Evolutionary conservation across 2,797 vertebrate genomes (phyloP).

Genomic region (Miichthys miiuy): DNA sequence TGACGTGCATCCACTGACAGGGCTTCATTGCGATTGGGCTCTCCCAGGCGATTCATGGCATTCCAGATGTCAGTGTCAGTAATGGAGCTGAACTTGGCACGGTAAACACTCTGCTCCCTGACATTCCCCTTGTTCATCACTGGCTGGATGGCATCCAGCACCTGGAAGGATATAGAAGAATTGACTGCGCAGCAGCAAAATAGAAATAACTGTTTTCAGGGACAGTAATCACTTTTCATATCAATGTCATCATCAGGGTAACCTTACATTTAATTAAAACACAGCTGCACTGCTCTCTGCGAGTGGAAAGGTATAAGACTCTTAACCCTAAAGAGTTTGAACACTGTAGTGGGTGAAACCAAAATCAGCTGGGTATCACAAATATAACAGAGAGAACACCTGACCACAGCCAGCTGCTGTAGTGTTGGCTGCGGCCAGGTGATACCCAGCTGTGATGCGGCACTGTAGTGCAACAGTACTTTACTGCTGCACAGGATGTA

Average conservation of each 20-base stretch:
- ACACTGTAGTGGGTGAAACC: too few species aligned
- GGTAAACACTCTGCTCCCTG: slow-evolving; percentile 85
- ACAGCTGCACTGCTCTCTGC: background rate
- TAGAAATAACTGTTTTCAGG: background rate
- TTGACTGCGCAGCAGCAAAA: background rate
- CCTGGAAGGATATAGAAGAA: slow-evolving; percentile 77
- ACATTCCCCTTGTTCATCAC: slow-evolving; percentile 88
- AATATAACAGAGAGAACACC: background rate
- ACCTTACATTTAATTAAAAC: background rate
- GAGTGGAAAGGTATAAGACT: too few species aligned
- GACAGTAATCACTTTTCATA: background rate
- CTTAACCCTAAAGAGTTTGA: background rate
- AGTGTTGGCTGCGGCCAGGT: background rate
- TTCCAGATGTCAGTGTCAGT: slow-evolving; percentile 96
- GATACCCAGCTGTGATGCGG: background rate
- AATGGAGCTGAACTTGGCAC: slow-evolving; percentile 98
- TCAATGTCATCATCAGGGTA: background rate
- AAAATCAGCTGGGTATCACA: too few species aligned
- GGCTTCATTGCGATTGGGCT: slow-evolving; percentile 95
- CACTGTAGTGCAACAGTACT: too few species aligned
- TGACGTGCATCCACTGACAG: slow-evolving; percentile 96
- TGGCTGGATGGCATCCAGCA: slow-evolving; percentile 92
- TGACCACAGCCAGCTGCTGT: background rate
- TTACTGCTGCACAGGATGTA: too few species aligned
- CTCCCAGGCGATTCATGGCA: slow-evolving; percentile 92